Evolutionary conservation across 2,797 vertebrate species (phyloP).

Genomic region (Schizopygopsis pylzovi): DNA sequence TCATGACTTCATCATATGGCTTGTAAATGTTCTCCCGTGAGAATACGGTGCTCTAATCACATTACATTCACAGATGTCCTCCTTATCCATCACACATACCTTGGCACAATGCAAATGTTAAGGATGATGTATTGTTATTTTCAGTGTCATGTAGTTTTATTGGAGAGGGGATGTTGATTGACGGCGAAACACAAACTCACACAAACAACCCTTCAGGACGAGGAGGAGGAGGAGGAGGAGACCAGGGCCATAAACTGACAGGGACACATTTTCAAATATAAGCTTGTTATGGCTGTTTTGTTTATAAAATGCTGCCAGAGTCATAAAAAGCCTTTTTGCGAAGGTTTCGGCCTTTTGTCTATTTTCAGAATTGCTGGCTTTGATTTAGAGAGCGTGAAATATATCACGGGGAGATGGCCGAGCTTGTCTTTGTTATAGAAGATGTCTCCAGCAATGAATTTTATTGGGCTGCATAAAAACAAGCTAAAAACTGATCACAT

Average conservation of each 20-base stretch:
- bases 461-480: slow-evolving; percentile 64
- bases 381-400: slow-evolving; percentile 52
- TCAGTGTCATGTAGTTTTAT: slow-evolving; percentile 13
- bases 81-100: slow-evolving; percentile 54
- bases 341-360: slow-evolving; percentile 43
- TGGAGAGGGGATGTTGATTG: slow-evolving; percentile 7
- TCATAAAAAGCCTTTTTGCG: slow-evolving; percentile 50
- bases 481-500: slow-evolving; percentile 64
- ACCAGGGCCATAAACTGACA: slow-evolving; percentile 27
- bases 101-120: slow-evolving; percentile 77
- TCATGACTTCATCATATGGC: neutral
- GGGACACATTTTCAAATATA: slow-evolving; percentile 49
- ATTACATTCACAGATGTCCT: slow-evolving; percentile 11
- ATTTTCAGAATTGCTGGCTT: slow-evolving; percentile 42
- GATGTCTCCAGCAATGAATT: slow-evolving; percentile 57
- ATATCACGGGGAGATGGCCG: slow-evolving; percentile 43
- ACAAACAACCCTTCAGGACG: slow-evolving; percentile 47
- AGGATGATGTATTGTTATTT: slow-evolving; percentile 54
- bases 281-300: slow-evolving; percentile 54
- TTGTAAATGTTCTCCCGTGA: neutral
- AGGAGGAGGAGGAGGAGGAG: slow-evolving; percentile 44
- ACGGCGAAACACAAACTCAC: slow-evolving; percentile 18
- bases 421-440: slow-evolving; percentile 55
- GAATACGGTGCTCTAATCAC: neutral
- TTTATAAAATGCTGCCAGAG: slow-evolving; percentile 53